Conservation (phyloP, 92 coral and sea anemone species). For the Siderastrea siderea region DNA sequence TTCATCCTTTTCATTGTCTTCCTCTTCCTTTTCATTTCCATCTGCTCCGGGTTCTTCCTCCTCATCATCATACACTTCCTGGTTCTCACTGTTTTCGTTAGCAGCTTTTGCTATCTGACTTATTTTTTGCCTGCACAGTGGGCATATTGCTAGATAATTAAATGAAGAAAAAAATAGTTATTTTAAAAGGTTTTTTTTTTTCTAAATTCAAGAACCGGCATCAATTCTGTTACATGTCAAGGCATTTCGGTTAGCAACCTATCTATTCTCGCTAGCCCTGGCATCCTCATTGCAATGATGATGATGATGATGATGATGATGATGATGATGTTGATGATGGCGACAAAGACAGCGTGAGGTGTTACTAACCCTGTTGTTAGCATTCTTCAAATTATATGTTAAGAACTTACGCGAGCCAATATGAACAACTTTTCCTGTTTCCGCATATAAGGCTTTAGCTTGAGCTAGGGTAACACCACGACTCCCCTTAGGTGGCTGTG, state of each 20-base stretch:
- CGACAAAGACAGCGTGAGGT: background rate
- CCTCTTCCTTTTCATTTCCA: background rate
- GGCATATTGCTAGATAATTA: background rate
- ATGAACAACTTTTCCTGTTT: background rate
- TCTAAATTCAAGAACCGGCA: background rate
- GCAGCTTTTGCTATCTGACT: slow-evolving; percentile 18
- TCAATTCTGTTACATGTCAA: background rate
- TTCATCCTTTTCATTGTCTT: background rate
- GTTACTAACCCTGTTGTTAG: background rate
- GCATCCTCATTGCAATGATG: too few relatives aligned
- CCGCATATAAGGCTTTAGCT: background rate
- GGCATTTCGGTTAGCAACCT: too few relatives aligned
- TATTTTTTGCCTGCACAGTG: slow-evolving; percentile 24
- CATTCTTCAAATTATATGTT: background rate
- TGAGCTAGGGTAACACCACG: background rate
- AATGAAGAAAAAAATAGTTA: background rate
- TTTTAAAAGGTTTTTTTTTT: background rate
- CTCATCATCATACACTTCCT: background rate
- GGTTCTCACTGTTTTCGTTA: slow-evolving; percentile 1
- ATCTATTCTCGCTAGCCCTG: too few relatives aligned
- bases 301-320: too few relatives aligned
- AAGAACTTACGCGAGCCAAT: background rate
- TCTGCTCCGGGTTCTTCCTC: background rate
- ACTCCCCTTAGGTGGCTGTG: background rate
- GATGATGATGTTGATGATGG: too few relatives aligned